A percentile compares a stretch with the other conserved stretches of the same genome.
Conservation (phyloP, 2,888 invertebrate species). For the Leptopilina drosophilae region DNA sequence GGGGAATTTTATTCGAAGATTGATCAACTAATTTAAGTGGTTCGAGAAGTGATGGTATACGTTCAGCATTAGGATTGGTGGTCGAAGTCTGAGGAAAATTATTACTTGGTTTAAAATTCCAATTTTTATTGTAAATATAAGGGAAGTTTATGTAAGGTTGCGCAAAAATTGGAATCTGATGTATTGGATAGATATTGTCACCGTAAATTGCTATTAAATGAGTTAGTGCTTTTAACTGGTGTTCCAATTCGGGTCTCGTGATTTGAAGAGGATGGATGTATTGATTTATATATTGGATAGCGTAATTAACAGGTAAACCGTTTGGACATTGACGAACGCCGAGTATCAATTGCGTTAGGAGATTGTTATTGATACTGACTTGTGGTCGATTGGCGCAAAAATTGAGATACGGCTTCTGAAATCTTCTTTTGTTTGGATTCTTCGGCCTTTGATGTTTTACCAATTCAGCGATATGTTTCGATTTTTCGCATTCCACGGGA, state of each 20-base stretch:
- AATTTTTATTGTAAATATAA: background rate
- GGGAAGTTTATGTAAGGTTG: background rate
- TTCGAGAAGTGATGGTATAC: no score
- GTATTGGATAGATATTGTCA: background rate
- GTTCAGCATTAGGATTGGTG: background rate
- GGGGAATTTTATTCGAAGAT: no score
- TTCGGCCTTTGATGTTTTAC: background rate
- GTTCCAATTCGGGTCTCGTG: background rate
- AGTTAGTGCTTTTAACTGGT: background rate
- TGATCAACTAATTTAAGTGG: no score
- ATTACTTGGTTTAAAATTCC: background rate
- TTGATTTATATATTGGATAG: background rate
- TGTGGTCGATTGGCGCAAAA: background rate
- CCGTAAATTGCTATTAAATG: background rate
- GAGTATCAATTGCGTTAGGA: background rate
- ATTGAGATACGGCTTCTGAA: background rate
- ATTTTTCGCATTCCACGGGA: background rate
- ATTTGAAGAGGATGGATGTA: background rate
- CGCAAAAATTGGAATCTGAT: background rate
- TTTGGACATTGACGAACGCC: background rate
- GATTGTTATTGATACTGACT: background rate
- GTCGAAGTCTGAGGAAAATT: background rate
- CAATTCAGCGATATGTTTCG: background rate
- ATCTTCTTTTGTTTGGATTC: background rate
- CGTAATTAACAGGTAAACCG: background rate